Percentiles rank a stretch among this genome's conserved stretches.
Evolutionary conservation across 2,797 vertebrate species (phyloP).

Genomic region (Leuciscus waleckii): DNA sequence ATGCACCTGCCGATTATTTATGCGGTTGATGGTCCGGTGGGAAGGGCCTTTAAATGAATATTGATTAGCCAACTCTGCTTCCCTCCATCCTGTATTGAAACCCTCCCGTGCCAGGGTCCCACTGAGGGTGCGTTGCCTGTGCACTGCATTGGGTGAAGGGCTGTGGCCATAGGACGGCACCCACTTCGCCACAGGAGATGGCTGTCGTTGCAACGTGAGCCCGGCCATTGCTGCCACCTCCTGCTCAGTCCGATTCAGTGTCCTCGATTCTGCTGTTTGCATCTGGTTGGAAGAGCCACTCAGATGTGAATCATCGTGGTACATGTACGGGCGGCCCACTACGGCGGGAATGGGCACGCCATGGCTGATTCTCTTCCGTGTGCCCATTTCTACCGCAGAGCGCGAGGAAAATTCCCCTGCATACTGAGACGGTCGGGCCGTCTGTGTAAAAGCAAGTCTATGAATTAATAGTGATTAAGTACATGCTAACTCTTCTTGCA

Average conservation of each 20-base stretch:
- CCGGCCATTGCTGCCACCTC: constrained; percentile 48
- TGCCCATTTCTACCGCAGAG: constrained; percentile 84
- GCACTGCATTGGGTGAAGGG: constrained; percentile 49
- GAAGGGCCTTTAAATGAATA: constrained; percentile 87
- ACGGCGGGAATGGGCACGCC: constrained; percentile 51
- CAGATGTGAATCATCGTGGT: constrained; percentile 57
- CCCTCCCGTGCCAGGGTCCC: constrained; percentile 73
- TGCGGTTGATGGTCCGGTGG: constrained; percentile 91
- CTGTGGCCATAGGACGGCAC: constrained; percentile 39
- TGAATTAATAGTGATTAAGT: constrained; percentile 1
- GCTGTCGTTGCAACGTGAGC: constrained; percentile 59
- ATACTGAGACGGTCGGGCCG: constrained; percentile 73
- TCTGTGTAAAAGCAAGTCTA: constrained; percentile 64
- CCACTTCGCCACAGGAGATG: constrained; percentile 53
- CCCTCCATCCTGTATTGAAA: constrained; percentile 62
- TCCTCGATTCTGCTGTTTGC: constrained; percentile 69
- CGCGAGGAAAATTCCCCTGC: constrained; percentile 83
- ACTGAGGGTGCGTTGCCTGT: constrained; percentile 77
- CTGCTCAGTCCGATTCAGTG: constrained; percentile 68
- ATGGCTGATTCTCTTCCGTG: constrained; percentile 73
- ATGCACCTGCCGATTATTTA: constrained; percentile 81
- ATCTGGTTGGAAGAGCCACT: constrained; percentile 64
- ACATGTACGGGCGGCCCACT: constrained; percentile 29
- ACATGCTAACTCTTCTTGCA: constrained; percentile 16
- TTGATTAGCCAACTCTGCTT: constrained; percentile 70